Evolutionary conservation across 2,888 invertebrate genomes (phyloP).

Genomic region (Lepidonotus clava): DNA sequence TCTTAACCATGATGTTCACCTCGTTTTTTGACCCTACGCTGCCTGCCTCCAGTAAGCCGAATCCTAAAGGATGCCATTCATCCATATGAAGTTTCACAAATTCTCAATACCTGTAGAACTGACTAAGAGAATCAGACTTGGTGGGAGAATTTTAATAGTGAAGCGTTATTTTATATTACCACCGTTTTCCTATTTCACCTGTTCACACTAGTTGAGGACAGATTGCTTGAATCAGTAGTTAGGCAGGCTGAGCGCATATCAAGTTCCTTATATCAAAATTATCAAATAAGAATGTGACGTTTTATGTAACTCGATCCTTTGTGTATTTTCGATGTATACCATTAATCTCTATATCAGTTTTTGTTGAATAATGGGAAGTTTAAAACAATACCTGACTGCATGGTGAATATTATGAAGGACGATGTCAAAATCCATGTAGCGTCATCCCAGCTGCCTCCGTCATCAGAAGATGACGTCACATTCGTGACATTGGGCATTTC

Average conservation of each 20-base stretch:
- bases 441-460: conserved; percentile 10
- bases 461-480: background rate
- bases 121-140: no score
- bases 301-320: no score
- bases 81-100: background rate
- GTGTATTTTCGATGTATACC: no score
- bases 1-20: conserved; percentile 99
- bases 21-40: conserved; percentile 90
- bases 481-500: background rate
- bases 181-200: background rate
- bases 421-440: conserved; percentile 42
- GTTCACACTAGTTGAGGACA: background rate
- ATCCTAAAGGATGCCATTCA: conserved; percentile 85
- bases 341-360: no score
- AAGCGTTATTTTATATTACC: background rate
- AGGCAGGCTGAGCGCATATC: no score
- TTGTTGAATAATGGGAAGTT: no score
- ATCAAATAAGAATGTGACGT: no score
- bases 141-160: background rate
- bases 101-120: no score
- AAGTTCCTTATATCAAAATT: no score
- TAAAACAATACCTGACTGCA: conserved; percentile 53
- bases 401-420: conserved; percentile 37
- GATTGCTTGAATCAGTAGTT: background rate
- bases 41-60: conserved; percentile 95